Base-by-base conservation (phyloP, 2,888 invertebrate genomes). In the Cheilosia variabilis region DNA sequence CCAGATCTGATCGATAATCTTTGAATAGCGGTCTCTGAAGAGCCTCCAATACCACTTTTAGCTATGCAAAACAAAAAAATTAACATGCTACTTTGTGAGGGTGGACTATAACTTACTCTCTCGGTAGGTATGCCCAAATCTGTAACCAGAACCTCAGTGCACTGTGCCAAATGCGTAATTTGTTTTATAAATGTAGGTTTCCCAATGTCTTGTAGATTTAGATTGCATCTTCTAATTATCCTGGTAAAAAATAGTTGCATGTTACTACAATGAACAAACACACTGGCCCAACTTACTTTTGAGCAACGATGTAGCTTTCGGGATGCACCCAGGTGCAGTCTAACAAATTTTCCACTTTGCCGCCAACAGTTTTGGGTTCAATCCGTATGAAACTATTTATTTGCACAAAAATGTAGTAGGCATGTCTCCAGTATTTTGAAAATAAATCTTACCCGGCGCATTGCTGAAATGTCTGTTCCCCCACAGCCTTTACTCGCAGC, bases 271-370 rank as follows among this genome's bases (percentile, higher is more conserved):
- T 9, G 9, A 10, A 17, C 7, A 17, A 31, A 24, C 58, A 62
- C 15, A 10, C 52, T 31, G 9, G 47, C 47, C 7, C n/a, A 53
- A n/a, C 89, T 82, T 93, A 94, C 95, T 93, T 93, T 89, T 94
- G 92, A 0, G 97, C 96, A 24, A 95, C 90, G 10, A 91, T 91
- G 89, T 98, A 98, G 55, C 97, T 97, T 92, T 98, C 98, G 0
- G 98, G 98, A 93, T 98, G 98, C 87, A 98, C 96, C 91, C 96
- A 96, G 0, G 98, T 98, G 84, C 94, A 94, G 90, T 97, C 97
- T 4, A 97, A 92, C 80, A 93, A 83, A 90, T 93, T 89, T 9
- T 88, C 82, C 7, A 90, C 78, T 13, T 88, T 89, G 5, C 92
- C 91, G 7, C 91, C 91, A 7, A 91, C 88, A 81, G 92, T 92